phyloP scores from a whole-genome alignment of 2,888 invertebrate genomes.

The Drosophila nr. perissopoda region DNA sequence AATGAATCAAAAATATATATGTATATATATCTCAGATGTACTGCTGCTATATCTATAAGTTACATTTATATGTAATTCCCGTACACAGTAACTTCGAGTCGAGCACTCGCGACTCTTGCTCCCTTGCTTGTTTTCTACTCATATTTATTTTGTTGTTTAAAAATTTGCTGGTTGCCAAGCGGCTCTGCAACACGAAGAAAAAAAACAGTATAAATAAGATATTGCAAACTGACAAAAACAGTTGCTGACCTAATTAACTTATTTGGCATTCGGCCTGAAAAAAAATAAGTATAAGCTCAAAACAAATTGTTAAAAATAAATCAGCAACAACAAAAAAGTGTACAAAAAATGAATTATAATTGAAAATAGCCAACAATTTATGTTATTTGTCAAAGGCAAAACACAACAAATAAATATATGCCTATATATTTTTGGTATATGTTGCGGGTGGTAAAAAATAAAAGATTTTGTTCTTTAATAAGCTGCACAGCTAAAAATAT shows the following conservation, averaged over 20 bases:
- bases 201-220: conserved; percentile 32
- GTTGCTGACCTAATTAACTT: conserved; percentile 80
- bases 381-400: not conserved
- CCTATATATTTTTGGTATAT: not conserved
- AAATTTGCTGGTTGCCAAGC: conserved; percentile 62
- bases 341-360: conserved; percentile 13
- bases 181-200: conserved; percentile 17
- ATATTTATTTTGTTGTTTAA: conserved; percentile 22
- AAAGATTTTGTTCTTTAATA: not conserved
- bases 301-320: conserved; percentile 60
- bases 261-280: conserved; percentile 51
- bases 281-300: conserved; percentile 33
- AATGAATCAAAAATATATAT: not conserved
- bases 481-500: not conserved
- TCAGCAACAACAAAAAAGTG: conserved; percentile 9
- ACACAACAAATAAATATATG: not conserved
- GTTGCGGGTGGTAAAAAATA: not conserved
- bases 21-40: not conserved
- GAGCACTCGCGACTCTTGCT: not conserved
- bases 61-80: not conserved
- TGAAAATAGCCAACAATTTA: conserved; percentile 23
- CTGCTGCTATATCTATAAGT: not conserved
- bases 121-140: conserved; percentile 9
- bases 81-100: conserved; percentile 4
- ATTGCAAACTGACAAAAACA: conserved; percentile 78